Conservation (phyloP, 2,888 invertebrate species). For the Lampropteryx suffumata region DNA sequence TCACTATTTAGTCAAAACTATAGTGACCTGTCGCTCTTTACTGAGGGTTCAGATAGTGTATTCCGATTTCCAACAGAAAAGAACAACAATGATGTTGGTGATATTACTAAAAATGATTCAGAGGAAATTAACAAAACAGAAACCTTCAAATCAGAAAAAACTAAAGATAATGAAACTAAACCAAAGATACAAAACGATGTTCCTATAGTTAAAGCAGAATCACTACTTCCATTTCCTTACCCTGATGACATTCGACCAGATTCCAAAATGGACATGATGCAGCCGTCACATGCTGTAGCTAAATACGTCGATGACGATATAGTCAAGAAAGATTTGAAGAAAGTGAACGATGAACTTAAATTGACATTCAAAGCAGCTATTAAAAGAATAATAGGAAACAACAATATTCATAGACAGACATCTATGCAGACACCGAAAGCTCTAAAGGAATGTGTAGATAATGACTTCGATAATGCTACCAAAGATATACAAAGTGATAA, state of each 20-base stretch:
- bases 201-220: slow-evolving; percentile 61
- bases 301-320: slow-evolving; percentile 38
- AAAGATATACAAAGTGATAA: slow-evolving; percentile 6
- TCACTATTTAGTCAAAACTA: slow-evolving; percentile 49
- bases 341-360: slow-evolving; percentile 66
- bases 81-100: slow-evolving; percentile 44
- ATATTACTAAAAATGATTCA: slow-evolving; percentile 30
- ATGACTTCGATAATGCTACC: slow-evolving; percentile 21
- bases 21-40: slow-evolving; percentile 60
- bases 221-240: slow-evolving; percentile 59
- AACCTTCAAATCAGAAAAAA: slow-evolving; percentile 8
- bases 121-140: slow-evolving; percentile 6
- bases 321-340: slow-evolving; percentile 61
- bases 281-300: slow-evolving; percentile 24
- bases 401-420: slow-evolving; percentile 35
- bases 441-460: slow-evolving; percentile 24
- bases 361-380: slow-evolving; percentile 68
- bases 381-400: slow-evolving; percentile 58
- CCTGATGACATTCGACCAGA: slow-evolving; percentile 51
- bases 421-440: slow-evolving; percentile 25
- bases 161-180: slow-evolving; percentile 18
- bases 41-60: slow-evolving; percentile 66
- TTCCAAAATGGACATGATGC: slow-evolving; percentile 37
- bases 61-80: slow-evolving; percentile 54
- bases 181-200: slow-evolving; percentile 31